Evolutionary conservation across 53 echinoderm and acorn worm species (phyloP).

Genomic region (Apostichopus leukothele): DNA sequence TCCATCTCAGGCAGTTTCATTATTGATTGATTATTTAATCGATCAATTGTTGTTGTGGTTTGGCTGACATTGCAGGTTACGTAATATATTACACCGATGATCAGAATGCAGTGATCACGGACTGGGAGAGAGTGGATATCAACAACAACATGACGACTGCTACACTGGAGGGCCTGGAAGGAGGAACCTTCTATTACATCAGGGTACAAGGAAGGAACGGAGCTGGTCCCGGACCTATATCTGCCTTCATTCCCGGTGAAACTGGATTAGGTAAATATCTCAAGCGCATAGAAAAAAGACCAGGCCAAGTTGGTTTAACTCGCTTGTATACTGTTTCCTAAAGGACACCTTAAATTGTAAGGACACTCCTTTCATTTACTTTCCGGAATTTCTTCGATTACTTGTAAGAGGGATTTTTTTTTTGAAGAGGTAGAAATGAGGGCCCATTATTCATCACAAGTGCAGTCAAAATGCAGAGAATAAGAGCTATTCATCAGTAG

Average conservation of each 20-base stretch:
- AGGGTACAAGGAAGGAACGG: conserved; percentile 65
- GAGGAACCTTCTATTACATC: conserved; percentile 72
- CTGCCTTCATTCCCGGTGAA: conserved; percentile 48
- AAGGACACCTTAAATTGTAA: too few species aligned
- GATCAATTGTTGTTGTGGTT: neutral
- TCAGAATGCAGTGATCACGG: conserved; percentile 23
- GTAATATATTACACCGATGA: conserved; percentile 68
- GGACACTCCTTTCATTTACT: too few species aligned
- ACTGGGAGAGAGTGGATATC: conserved; percentile 48
- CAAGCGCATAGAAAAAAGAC: too few species aligned
- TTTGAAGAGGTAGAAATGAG: too few species aligned
- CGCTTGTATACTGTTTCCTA: too few species aligned
- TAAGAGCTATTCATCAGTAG: too few species aligned
- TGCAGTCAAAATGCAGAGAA: too few species aligned
- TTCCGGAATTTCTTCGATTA: too few species aligned
- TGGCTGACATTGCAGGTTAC: conserved; percentile 56
- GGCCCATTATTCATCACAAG: too few species aligned
- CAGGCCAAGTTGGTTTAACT: too few species aligned
- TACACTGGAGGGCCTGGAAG: conserved; percentile 53
- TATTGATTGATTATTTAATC: neutral
- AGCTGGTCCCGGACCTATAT: conserved; percentile 68
- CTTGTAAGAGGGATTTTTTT: neutral
- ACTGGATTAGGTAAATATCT: conserved; percentile 55
- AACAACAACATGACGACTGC: conserved; percentile 58
- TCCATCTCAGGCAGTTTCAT: too few species aligned